Percentiles rank a stretch among this genome's conserved stretches.
phyloP scores from a whole-genome alignment of 2,888 invertebrate genomes.

The Hofmannophila pseudospretella region DNA sequence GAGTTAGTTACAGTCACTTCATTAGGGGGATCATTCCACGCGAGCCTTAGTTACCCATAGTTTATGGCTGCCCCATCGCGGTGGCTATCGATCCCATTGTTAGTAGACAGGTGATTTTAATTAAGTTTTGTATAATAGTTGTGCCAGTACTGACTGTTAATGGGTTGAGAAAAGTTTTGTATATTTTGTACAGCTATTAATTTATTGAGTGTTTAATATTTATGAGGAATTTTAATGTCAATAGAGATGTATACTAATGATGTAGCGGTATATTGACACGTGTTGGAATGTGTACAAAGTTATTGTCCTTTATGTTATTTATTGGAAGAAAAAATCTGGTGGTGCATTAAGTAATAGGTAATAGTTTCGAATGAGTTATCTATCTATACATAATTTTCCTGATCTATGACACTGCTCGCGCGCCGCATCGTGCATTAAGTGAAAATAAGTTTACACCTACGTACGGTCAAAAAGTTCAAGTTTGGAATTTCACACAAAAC shows the following conservation, averaged over 20 bases:
- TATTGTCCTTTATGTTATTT: too few species aligned
- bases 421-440: not conserved
- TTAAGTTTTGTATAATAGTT: constrained; percentile 36
- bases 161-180: constrained; percentile 15
- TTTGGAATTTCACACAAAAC: constrained; percentile 44
- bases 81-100: constrained; percentile 45
- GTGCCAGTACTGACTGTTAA: constrained; percentile 20
- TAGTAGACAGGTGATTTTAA: constrained; percentile 49
- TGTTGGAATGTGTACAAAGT: too few species aligned
- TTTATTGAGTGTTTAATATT: constrained; percentile 24
- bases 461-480: constrained; percentile 10
- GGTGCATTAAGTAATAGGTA: too few species aligned
- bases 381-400: too few species aligned
- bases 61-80: constrained; percentile 39
- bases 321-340: too few species aligned
- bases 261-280: not conserved
- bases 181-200: constrained; percentile 6
- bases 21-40: constrained; percentile 53
- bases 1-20: constrained; percentile 40
- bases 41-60: constrained; percentile 30
- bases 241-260: too few species aligned
- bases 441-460: constrained; percentile 5
- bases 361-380: too few species aligned
- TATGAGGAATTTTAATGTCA: constrained; percentile 11
- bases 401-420: not conserved